Conservation (phyloP, 2,113 vertebrate genomes). For the Crocuta crocuta region DNA sequence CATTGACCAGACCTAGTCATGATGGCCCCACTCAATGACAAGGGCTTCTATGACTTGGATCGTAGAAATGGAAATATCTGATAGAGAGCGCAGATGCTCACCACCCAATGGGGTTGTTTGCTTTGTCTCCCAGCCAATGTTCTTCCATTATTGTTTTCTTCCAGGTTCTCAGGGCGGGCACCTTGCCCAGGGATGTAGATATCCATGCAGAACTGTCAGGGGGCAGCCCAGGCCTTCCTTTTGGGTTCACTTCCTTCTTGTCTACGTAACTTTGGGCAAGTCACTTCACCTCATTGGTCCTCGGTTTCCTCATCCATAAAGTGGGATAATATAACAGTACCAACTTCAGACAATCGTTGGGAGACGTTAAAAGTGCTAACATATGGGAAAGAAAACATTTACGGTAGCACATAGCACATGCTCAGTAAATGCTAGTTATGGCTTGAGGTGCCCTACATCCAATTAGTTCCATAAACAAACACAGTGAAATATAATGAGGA, state of each 20-base stretch:
- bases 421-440: too few relatives aligned
- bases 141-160: neutral
- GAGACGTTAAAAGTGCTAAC: neutral
- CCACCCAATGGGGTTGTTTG: rapidly evolving
- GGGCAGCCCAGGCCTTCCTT: neutral
- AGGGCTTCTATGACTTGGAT: neutral
- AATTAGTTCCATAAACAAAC: too few relatives aligned
- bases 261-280: neutral
- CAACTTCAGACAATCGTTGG: neutral
- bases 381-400: neutral
- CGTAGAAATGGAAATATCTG: neutral
- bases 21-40: neutral
- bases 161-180: neutral
- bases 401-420: rapidly evolving
- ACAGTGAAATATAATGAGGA: too few relatives aligned
- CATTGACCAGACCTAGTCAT: neutral
- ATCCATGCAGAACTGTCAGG: rapidly evolving
- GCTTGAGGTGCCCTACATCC: neutral
- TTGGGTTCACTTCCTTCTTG: neutral
- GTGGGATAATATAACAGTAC: neutral
- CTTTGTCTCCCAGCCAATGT: neutral
- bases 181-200: neutral
- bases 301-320: neutral
- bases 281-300: neutral
- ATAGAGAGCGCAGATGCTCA: too few relatives aligned